These are phyloP conservation scores for Calephelis virginiensis DNA, from an alignment of 1,140 invertebrate genomes.

Conservation along the genomic window DNA sequence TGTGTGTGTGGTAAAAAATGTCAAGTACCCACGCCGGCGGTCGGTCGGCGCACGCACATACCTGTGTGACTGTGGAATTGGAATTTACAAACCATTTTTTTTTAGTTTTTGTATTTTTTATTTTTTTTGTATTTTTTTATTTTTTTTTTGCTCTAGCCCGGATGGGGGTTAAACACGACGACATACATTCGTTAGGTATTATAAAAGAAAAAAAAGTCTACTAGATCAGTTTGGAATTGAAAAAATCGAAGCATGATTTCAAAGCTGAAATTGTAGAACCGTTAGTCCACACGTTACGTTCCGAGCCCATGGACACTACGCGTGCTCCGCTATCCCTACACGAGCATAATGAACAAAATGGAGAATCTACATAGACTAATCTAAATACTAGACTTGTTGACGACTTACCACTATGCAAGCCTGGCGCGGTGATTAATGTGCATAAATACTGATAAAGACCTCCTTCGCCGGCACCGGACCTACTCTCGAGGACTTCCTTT, in stretches of 20 bases:
- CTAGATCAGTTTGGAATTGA: slow-evolving; percentile 49
- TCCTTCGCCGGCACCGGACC: too few species aligned
- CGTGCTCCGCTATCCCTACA: slow-evolving; percentile 14
- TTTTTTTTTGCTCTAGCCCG: slow-evolving; percentile 61
- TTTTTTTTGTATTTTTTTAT: slow-evolving; percentile 46
- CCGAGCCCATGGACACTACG: slow-evolving; percentile 20
- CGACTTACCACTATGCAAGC: slow-evolving; percentile 44
- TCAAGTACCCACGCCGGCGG: not conserved
- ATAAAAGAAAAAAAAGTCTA: slow-evolving; percentile 39
- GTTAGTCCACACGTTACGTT: slow-evolving; percentile 37
- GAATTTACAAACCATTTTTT: slow-evolving; percentile 51
- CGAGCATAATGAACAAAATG: slow-evolving; percentile 31
- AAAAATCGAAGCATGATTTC: slow-evolving; percentile 34
- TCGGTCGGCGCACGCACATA: slow-evolving; percentile 20
- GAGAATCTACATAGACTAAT: slow-evolving; percentile 44
- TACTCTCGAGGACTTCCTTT: too few species aligned
- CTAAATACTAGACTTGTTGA: slow-evolving; percentile 59
- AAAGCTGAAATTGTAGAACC: slow-evolving; percentile 59
- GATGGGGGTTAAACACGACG: slow-evolving; percentile 68
- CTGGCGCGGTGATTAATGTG: slow-evolving; percentile 24
- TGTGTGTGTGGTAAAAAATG: slow-evolving; percentile 6
- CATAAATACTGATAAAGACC: slow-evolving; percentile 5
- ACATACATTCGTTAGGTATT: slow-evolving; percentile 53
- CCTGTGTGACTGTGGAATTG: slow-evolving; percentile 29
- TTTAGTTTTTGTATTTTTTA: slow-evolving; percentile 39